These are phyloP conservation scores for Trissolcus basalis DNA, from an alignment of 1,140 invertebrate species.

Conservation along the genomic window DNA sequence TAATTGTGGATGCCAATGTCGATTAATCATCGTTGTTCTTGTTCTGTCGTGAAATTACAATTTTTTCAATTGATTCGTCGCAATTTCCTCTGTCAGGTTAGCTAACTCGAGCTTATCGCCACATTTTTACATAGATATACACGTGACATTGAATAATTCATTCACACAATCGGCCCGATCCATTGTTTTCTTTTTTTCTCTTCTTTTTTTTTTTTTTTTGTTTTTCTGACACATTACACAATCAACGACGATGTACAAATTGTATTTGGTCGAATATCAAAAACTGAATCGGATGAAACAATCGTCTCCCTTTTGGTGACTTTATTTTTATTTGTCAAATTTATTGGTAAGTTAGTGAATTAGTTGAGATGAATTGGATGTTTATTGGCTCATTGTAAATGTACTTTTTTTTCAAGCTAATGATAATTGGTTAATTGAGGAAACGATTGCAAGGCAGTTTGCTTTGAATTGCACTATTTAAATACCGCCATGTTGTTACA, in stretches of 20 bases:
- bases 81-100: no score
- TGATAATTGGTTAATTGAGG: slow-evolving; percentile 44
- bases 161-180: slow-evolving; percentile 2
- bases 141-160: slow-evolving; percentile 40
- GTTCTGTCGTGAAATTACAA: no score
- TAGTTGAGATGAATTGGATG: slow-evolving; percentile 20
- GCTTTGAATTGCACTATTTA: slow-evolving; percentile 33
- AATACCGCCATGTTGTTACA: slow-evolving; percentile 14
- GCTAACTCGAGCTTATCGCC: neutral
- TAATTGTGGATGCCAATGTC: no score
- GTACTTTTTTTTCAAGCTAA: slow-evolving; percentile 18
- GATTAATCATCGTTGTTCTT: no score
- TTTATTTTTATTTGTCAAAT: no score
- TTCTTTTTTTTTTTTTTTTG: no score
- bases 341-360: neutral
- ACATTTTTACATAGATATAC: neutral
- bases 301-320: no score
- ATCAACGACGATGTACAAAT: no score
- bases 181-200: neutral
- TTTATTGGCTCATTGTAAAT: slow-evolving; percentile 36
- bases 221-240: no score
- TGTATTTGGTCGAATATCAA: no score
- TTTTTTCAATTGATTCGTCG: no score
- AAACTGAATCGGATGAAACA: no score
- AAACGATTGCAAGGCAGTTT: slow-evolving; percentile 33